Evolutionary conservation across 2,113 vertebrate genomes (phyloP).

Genomic region (Channa argus): DNA sequence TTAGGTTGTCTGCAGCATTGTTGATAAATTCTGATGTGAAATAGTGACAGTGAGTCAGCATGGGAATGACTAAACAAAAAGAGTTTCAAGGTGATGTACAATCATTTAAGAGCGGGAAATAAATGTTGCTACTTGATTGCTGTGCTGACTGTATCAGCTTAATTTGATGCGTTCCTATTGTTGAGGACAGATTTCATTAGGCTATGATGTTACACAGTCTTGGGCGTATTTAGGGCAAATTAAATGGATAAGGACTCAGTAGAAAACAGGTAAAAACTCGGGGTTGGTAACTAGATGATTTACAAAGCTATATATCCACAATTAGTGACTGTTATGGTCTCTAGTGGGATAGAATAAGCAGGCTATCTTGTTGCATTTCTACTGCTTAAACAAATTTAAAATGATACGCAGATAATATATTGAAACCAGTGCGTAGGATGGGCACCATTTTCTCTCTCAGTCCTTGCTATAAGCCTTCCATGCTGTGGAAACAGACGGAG

Average conservation of each 20-base stretch:
- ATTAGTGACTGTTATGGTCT: neutral
- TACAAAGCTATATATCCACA: neutral
- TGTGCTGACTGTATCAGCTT: slow-evolving; percentile 20
- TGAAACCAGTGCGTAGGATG: slow-evolving; percentile 23
- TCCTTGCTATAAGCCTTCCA: slow-evolving; percentile 16
- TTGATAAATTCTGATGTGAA: neutral
- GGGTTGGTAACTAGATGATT: slow-evolving; percentile 4
- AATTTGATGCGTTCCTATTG: slow-evolving; percentile 17
- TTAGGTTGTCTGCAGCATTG: slow-evolving; percentile 6
- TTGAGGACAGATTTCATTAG: slow-evolving; percentile 3
- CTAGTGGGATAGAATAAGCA: neutral
- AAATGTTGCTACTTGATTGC: slow-evolving; percentile 16
- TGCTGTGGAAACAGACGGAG: slow-evolving; percentile 49
- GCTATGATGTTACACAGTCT: slow-evolving; percentile 14
- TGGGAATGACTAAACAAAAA: slow-evolving; percentile 63
- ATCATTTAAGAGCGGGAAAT: slow-evolving; percentile 20
- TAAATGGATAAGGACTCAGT: slow-evolving; percentile 44
- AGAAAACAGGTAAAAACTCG: slow-evolving; percentile 12
- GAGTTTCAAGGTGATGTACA: slow-evolving; percentile 33
- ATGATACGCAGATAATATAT: slow-evolving; percentile 27
- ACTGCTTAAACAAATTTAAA: slow-evolving; percentile 18
- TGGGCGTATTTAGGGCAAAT: slow-evolving; percentile 5
- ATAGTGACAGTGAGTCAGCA: slow-evolving; percentile 33
- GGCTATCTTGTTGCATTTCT: neutral
- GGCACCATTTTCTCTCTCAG: slow-evolving; percentile 63